Percentiles rank a stretch among this genome's conserved stretches.
These are phyloP conservation scores for Nycticorax nycticorax DNA, from an alignment of 2,113 vertebrate species.

Conservation along the genomic window DNA sequence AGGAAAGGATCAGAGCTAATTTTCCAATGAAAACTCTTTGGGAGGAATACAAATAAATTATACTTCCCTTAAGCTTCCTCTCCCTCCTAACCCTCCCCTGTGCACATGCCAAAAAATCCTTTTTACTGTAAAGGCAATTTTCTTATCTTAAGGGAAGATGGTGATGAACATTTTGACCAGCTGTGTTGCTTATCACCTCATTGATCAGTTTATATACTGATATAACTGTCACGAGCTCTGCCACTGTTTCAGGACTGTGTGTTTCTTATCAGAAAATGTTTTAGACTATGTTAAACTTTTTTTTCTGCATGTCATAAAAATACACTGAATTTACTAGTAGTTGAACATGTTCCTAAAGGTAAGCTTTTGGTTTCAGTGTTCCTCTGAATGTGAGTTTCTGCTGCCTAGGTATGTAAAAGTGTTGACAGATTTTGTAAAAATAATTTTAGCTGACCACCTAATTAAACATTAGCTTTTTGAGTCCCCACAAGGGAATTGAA, in stretches of 20 bases:
- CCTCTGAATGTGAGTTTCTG: not conserved
- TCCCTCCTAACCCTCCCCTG: not conserved
- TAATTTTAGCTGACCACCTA: not conserved
- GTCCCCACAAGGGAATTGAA: not conserved
- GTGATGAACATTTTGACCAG: not conserved
- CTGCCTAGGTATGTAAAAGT: not conserved
- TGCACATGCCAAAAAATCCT: not conserved
- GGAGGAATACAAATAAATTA: not conserved
- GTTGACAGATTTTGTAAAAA: not conserved
- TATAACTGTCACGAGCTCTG: not conserved
- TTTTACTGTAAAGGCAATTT: not conserved
- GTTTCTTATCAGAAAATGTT: not conserved
- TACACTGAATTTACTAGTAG: not conserved
- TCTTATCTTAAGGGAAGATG: not conserved
- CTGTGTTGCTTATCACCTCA: not conserved
- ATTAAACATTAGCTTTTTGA: not conserved
- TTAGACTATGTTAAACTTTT: not conserved
- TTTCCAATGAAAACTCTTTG: not conserved
- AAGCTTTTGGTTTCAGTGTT: not conserved
- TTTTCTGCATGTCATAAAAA: not conserved
- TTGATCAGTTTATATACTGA: not conserved
- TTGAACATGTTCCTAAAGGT: not conserved
- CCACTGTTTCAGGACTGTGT: not conserved
- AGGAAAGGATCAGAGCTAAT: not conserved
- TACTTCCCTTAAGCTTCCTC: not conserved